Evolutionary conservation across 2,113 vertebrate genomes (phyloP).

Genomic region (Aythya baeri): DNA sequence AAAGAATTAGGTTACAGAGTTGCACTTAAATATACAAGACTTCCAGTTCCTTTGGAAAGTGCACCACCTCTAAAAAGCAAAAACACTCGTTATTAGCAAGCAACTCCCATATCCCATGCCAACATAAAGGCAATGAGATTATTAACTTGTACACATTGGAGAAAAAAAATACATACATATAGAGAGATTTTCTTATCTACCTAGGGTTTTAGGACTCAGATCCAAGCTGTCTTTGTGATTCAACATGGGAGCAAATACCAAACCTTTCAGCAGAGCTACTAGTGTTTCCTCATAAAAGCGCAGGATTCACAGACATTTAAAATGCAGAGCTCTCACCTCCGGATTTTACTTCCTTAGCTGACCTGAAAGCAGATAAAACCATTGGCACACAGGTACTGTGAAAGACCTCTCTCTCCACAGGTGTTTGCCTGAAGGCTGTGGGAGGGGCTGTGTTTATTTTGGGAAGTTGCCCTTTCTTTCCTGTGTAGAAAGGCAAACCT

Average conservation of each 20-base stretch:
- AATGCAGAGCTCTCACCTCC: neutral
- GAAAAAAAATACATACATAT: neutral
- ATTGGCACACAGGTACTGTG: neutral
- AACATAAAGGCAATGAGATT: neutral
- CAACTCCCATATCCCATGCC: neutral
- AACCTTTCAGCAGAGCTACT: neutral
- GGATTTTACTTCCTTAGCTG: constrained; percentile 21
- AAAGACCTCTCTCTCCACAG: neutral
- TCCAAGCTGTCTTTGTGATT: neutral
- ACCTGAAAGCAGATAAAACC: constrained; percentile 25
- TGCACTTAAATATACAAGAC: neutral
- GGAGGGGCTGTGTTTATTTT: neutral
- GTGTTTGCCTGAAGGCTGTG: constrained; percentile 33
- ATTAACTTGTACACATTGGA: neutral
- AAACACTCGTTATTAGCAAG: neutral
- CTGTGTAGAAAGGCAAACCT: neutral
- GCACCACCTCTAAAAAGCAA: neutral
- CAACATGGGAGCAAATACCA: neutral
- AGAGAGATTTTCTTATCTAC: neutral
- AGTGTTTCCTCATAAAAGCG: neutral
- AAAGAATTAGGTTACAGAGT: neutral
- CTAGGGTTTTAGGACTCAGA: neutral
- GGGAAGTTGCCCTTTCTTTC: neutral
- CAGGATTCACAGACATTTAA: neutral
- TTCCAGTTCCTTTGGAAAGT: neutral